Evolutionary conservation across 2,113 vertebrate species (phyloP), one percentile per base, ranked within the genome.

Genomic region (Pedetes capensis): DNA sequence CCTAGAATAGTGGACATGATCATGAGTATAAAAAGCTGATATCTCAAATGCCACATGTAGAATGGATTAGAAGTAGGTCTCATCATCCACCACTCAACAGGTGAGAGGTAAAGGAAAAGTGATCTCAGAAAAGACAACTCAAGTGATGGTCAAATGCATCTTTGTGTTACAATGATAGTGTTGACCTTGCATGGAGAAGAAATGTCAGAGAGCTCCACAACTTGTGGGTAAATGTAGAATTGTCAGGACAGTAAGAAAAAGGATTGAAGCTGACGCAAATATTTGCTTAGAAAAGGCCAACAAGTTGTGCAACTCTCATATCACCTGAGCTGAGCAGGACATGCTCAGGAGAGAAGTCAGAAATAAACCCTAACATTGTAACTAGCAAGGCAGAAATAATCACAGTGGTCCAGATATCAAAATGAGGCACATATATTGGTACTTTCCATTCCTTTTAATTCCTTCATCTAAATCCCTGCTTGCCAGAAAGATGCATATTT

Each of bases 271-370:
- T 20, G 16, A 61, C 69, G 49, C 47, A 97, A 89, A 84, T 75
- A 92, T 81, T 93, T 87, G 68, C 74, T 83, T 66, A 94, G 55
- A 91, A 90, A 71, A 69, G 66, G 84, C 49, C 76, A 92, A 75
- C 32, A 87, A 66, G 22, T 61, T 92, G 57, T 87, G 32, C n/a
- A 87, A 87, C 59, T 83, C 37, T 82, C 81, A n/a, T 64, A 72
- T 91, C 42, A 88, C 49, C 63, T 61, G 68, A 81, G 10, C 37
- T 82, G 74, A 66, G 39, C 49, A 86, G 63, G 32, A 91, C 14
- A 72, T 76, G 49, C 63, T 96, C 69, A 49, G 18, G 80, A 9
- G 29, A 64, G 27, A 92, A 76, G 64, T 89, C 29, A 83, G 8
- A 10, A 29, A 69, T 39, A 80, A 84, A 95, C n/a, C 10, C 32